These are phyloP conservation scores for Brachypalpus laphriformis DNA, from an alignment of 2,888 invertebrate genomes.

Conservation along the genomic window DNA sequence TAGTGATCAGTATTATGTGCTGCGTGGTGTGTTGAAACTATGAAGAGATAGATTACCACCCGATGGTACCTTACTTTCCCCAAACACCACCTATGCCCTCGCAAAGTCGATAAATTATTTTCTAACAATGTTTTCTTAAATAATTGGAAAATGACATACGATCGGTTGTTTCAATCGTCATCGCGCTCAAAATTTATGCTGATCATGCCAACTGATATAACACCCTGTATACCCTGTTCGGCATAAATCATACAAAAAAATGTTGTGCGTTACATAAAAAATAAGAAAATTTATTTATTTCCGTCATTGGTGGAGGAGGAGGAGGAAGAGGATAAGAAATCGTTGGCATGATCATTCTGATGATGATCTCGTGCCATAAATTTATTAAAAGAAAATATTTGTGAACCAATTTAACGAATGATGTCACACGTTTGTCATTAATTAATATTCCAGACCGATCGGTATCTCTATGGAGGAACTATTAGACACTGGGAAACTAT, in stretches of 20 bases:
- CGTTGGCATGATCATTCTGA: conserved; percentile 5
- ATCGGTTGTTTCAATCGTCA: conserved; percentile 10
- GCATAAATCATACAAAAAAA: conserved; percentile 35
- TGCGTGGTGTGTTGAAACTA: conserved; percentile 19
- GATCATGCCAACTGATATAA: neutral
- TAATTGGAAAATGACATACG: conserved; percentile 4
- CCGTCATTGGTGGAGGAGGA: neutral
- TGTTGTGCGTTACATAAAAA: conserved; percentile 30
- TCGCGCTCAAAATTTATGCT: neutral
- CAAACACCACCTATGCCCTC: neutral
- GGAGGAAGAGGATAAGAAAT: neutral
- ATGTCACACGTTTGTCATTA: conserved; percentile 63
- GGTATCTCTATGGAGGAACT: conserved; percentile 1
- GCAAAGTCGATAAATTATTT: conserved; percentile 24
- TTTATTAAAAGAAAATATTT: conserved; percentile 35
- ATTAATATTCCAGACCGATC: conserved; percentile 50
- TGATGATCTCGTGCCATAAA: conserved; percentile 38
- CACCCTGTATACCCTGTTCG: neutral
- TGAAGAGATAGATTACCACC: conserved; percentile 10
- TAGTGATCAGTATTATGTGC: neutral
- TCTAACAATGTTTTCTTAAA: neutral
- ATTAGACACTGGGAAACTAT: conserved; percentile 12
- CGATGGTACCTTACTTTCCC: conserved; percentile 27
- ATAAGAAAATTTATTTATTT: neutral
- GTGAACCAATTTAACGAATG: conserved; percentile 64